Evolutionary conservation across 2,888 invertebrate genomes (phyloP), one percentile per base, ranked within the genome.

Genomic region (Hesperia comma): DNA sequence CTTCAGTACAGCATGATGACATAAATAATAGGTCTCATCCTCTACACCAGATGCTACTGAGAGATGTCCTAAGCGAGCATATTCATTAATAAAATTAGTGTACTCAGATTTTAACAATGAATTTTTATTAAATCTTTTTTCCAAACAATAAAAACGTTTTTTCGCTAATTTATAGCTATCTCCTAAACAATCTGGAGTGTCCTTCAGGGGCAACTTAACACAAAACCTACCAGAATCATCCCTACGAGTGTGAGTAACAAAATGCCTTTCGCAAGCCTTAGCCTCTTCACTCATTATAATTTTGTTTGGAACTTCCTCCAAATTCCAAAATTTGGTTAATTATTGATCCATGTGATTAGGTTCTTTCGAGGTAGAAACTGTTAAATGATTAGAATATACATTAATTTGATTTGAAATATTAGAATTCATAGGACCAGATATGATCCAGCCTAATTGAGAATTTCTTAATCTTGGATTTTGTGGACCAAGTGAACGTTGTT

Each of bases 1-100:
- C n/a, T 78, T 77, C 0, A 81, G 55, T 0, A 87, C 81, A 0
- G 78, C 75, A 62, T 83, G 84, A 72, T 87, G 85, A 41, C 79
- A 80, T 21, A 86, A 63, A 72, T 75, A 83, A 69, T 79, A 81
- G 51, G 63, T 15, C 12, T 41, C 4, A 15, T 26, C 17, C 6
- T 6, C 4, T 4, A 1, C 1, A 17, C 5, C 17, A 51, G n/a
- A 61, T 17, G 12, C 8, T 7, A 7, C 55, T 37, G 68, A 60
- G 0, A 57, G 21, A 58, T 71, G 70, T 21, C 71, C 71, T 54
- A 71, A 63, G 1, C 2, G 1, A 2, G 8, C 19, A 51, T 61
- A 61, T 51, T 61, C 61, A 14, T 37, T 37, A 12, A 61, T 61
- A 40, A 61, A 61, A 4, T 61, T 6, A 6, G 19, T 12, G 14